Evolutionary conservation across 2,888 invertebrate species (phyloP), one percentile per base, ranked within the genome.

Genomic region (Rhyacophila evoluta): DNA sequence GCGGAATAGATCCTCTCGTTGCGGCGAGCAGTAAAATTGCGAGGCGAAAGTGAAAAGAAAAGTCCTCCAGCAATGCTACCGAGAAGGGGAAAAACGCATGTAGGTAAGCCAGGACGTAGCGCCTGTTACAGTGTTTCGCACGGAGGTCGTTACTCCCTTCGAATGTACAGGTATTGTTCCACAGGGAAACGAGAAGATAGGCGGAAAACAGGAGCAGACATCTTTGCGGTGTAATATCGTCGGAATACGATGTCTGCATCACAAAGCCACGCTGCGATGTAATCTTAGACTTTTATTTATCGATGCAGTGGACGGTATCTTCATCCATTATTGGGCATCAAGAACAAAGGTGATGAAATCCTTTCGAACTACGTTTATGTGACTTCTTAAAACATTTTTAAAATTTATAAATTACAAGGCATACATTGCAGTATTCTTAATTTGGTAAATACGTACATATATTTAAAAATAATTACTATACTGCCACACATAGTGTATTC

Each of bases 1-100:
- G 55, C 55, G 55, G 55, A 55, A 55, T 55, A 19, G 55, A 55
- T 55, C 55, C 55, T 55, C 55, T 55, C 55, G 55, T 55, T 55
- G 25, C 55, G 55, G 55, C 55, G 10, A 19, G 55, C 55, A 55
- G 55, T 55, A 55, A 55, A 55, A 25, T n/a, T 55, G 25, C 55
- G 55, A 55, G 8, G 25, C 15, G 55, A 25, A 55, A 55, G 55
- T 55, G 55, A 55, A 55, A 55, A 55, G 55, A 55, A 55, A 55
- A 55, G 25, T 55, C 55, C 15, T 55, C 10, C 19, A 25, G 15
- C 6, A 19, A 55, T 55, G 55, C 55, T 25, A 8, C 55, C 6
- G 19, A 19, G 25, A 55, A 55, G 19, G 55, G 19, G 25, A 8
- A 55, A 55, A 55, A 55, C 55, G 19, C 55, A 55, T 25, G 55